Percentiles rank a stretch among this genome's conserved stretches.
These are phyloP conservation scores for Clarias fuscus DNA, from an alignment of 2,797 vertebrate species.

Conservation along the genomic window DNA sequence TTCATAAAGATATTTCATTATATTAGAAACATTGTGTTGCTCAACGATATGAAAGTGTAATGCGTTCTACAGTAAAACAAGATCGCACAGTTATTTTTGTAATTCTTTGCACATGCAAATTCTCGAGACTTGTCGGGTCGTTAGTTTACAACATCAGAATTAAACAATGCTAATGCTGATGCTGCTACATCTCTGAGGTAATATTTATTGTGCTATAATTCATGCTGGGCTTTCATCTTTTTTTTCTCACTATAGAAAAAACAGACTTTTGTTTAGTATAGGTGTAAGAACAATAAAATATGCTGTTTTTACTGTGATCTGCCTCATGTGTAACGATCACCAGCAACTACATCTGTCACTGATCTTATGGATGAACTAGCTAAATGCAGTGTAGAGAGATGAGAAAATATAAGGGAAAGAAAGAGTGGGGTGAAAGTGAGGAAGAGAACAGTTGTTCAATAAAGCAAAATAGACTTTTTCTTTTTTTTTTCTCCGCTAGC, in stretches of 20 bases:
- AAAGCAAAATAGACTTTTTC: neutral
- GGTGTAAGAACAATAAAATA: neutral
- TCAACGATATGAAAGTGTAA: neutral
- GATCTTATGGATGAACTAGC: conserved; percentile 22
- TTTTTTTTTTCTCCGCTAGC: neutral
- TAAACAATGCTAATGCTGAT: neutral
- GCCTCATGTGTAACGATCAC: neutral
- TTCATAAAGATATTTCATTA: neutral
- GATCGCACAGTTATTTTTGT: neutral
- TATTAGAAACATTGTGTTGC: neutral
- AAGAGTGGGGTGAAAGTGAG: conserved; percentile 1
- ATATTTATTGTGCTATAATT: neutral
- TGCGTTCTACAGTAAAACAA: neutral
- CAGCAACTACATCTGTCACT: conserved; percentile 14
- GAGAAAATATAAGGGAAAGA: conserved; percentile 24
- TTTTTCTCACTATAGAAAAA: neutral
- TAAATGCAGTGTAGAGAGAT: conserved; percentile 28
- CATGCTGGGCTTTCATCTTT: neutral
- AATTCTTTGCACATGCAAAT: neutral
- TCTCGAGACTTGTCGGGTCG: neutral
- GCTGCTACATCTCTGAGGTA: neutral
- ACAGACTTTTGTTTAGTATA: neutral
- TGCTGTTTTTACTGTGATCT: neutral
- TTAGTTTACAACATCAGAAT: neutral
- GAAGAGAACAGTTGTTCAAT: neutral